Evolutionary conservation across 2,888 invertebrate species (phyloP).

Genomic region (Cotesia congregata): DNA sequence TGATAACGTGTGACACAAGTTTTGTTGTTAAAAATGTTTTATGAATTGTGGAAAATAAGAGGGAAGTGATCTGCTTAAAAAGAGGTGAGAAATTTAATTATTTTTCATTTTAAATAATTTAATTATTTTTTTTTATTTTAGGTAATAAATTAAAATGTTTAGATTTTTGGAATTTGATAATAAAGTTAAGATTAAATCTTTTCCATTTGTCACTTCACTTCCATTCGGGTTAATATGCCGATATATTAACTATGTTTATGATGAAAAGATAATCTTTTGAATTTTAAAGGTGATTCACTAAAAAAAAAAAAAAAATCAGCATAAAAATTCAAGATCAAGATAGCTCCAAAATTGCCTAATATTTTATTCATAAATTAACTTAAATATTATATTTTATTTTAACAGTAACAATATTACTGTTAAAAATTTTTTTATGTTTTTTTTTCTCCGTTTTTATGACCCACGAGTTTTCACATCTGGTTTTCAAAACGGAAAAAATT

Average conservation of each 20-base stretch:
- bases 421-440: too few relatives aligned
- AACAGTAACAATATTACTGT: too few relatives aligned
- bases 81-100: neutral
- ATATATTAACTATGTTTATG: neutral
- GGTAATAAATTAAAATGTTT: neutral
- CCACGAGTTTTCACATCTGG: too few relatives aligned
- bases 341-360: neutral
- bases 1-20: neutral
- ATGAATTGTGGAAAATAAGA: constrained; percentile 3
- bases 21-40: neutral
- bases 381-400: too few relatives aligned
- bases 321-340: neutral
- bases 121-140: neutral
- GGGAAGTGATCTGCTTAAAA: constrained; percentile 7
- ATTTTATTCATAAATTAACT: neutral
- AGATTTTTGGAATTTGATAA: neutral
- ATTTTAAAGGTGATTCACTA: neutral
- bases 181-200: neutral
- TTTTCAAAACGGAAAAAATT: too few relatives aligned
- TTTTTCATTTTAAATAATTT: neutral
- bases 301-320: neutral
- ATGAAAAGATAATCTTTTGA: neutral
- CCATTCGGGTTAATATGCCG: neutral
- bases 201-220: neutral
- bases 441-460: too few relatives aligned